These are phyloP conservation scores for Drosophila helvetica DNA, from an alignment of 2,888 invertebrate genomes.

Conservation along the genomic window DNA sequence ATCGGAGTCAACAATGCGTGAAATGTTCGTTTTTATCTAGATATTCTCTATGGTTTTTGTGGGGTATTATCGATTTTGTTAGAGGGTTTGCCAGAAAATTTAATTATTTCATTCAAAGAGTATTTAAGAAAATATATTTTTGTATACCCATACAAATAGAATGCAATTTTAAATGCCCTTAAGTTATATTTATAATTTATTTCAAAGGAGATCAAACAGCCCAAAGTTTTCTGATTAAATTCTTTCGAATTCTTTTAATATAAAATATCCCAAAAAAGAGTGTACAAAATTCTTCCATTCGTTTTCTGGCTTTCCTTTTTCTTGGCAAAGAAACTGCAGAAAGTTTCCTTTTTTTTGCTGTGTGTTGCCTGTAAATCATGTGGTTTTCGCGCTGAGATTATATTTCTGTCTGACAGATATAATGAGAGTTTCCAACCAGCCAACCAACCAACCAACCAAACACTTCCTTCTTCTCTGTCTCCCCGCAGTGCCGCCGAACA, in stretches of 20 bases:
- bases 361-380: conserved; percentile 64
- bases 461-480: conserved; percentile 8
- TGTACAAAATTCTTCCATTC: too few relatives aligned
- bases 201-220: too few relatives aligned
- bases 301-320: conserved; percentile 30
- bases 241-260: too few relatives aligned
- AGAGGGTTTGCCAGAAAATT: not conserved
- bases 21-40: conserved; percentile 54
- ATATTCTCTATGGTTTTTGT: not conserved
- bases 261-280: too few relatives aligned
- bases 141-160: too few relatives aligned
- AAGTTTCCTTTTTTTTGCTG: conserved; percentile 41
- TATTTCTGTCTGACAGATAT: conserved; percentile 52
- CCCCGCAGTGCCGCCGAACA: conserved; percentile 93
- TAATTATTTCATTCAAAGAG: too few relatives aligned
- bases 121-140: too few relatives aligned
- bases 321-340: conserved; percentile 60
- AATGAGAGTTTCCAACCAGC: conserved; percentile 35
- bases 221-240: too few relatives aligned
- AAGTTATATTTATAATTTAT: too few relatives aligned
- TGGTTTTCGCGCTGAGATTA: conserved; percentile 39
- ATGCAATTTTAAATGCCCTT: too few relatives aligned
- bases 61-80: not conserved
- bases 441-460: conserved; percentile 2
- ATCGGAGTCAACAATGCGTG: conserved; percentile 71